phyloP scores from a whole-genome alignment of 2,888 invertebrate genomes.

The Sisyra terminalis region DNA sequence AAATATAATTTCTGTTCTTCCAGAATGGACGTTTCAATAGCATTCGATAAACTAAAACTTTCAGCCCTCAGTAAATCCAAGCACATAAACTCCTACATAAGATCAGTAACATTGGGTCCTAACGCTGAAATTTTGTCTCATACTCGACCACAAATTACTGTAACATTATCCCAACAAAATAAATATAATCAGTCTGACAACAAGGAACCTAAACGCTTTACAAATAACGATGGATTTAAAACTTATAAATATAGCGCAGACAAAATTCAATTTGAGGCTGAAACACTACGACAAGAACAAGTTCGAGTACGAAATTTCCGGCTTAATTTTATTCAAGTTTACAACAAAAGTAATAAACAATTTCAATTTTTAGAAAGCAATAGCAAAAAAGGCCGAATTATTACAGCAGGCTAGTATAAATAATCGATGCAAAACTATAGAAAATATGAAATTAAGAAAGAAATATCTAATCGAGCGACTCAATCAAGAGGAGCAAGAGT shows the following conservation, averaged over 20 bases:
- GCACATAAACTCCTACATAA: constrained; percentile 31
- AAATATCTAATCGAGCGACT: constrained; percentile 23
- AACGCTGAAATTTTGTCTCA: constrained; percentile 12
- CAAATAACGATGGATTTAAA: constrained; percentile 18
- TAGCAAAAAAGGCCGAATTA: background rate
- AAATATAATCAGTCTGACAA: constrained; percentile 11
- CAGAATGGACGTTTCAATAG: constrained; percentile 19
- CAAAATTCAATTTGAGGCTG: constrained; percentile 27
- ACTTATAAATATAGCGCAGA: constrained; percentile 16
- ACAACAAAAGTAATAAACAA: background rate
- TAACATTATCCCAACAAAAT: constrained; percentile 10
- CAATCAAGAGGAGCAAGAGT: constrained; percentile 29
- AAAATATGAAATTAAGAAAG: constrained; percentile 20
- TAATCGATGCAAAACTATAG: constrained; percentile 10
- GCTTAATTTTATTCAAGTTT: no score
- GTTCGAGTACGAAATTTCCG: constrained; percentile 6
- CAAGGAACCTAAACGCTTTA: constrained; percentile 10
- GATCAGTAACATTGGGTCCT: constrained; percentile 36
- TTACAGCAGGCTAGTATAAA: background rate
- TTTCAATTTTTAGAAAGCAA: background rate
- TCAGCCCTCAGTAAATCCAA: constrained; percentile 41
- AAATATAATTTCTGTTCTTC: background rate
- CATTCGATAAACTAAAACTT: constrained; percentile 34
- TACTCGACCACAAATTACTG: background rate
- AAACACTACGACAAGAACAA: constrained; percentile 24